These are phyloP conservation scores for Macroglossus sobrinus DNA, from an alignment of 2,113 vertebrate genomes.

Conservation along the genomic window DNA sequence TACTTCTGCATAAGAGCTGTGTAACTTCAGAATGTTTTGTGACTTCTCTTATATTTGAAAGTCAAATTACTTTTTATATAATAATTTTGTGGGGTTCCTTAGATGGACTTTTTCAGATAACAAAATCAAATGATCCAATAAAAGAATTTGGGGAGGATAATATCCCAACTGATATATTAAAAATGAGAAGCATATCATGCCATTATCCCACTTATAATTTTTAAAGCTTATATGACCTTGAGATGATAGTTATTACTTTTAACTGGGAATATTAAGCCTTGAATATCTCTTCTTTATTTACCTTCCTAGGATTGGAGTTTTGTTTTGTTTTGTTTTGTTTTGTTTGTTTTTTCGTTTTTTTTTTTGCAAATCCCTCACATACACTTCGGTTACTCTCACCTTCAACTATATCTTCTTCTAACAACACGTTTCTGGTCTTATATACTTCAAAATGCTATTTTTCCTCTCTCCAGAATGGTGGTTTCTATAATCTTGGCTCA, in stretches of 20 bases:
- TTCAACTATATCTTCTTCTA: neutral
- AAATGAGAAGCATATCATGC: neutral
- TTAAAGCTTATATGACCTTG: neutral
- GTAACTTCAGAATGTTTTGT: neutral
- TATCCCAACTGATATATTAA: neutral
- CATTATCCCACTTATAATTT: neutral
- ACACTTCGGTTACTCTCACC: neutral
- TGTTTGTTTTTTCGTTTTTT: too few relatives aligned
- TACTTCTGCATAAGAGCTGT: neutral
- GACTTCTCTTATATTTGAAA: neutral
- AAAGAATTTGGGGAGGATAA: neutral
- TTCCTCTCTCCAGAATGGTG: neutral
- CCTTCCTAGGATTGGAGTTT: too few relatives aligned
- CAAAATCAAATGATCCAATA: neutral
- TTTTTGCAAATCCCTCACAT: neutral
- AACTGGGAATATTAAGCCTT: neutral
- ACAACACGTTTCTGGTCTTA: neutral
- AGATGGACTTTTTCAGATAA: neutral
- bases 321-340: too few relatives aligned
- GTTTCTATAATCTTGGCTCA: neutral
- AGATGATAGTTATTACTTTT: neutral
- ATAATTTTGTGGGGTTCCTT: neutral
- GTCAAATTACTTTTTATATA: neutral
- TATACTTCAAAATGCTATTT: neutral
- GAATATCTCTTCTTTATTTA: neutral